Percentiles rank a stretch among this genome's conserved stretches.
Conservation (phyloP, 2,113 vertebrate genomes). For the Menidia beryllina region DNA sequence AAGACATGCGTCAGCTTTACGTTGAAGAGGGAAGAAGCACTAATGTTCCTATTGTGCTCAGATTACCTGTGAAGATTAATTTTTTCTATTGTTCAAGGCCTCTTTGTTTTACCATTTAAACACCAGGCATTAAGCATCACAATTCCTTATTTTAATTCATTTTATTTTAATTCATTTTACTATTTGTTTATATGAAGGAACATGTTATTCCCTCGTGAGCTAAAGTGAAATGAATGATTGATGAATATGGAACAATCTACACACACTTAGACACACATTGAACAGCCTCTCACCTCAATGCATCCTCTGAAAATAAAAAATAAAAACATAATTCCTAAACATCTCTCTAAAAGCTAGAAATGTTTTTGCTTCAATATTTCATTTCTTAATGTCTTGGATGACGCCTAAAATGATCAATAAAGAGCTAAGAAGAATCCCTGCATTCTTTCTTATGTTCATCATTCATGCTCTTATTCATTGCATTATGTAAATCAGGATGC, state of each 20-base stretch:
- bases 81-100: neutral
- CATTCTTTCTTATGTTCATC: neutral
- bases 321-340: too few species aligned
- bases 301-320: too few species aligned
- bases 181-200: too few species aligned
- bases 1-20: neutral
- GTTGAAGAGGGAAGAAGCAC: neutral
- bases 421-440: neutral
- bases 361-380: neutral
- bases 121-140: neutral
- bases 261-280: too few species aligned
- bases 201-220: too few species aligned
- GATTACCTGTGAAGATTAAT: constrained; percentile 18
- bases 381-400: neutral
- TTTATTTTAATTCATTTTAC: too few species aligned
- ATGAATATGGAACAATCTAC: too few species aligned
- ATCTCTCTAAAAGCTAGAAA: neutral
- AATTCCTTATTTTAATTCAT: too few species aligned
- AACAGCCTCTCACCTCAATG: too few species aligned
- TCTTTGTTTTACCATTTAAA: neutral
- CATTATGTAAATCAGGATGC: neutral
- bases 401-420: neutral
- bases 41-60: neutral
- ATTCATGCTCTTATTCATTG: neutral
- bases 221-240: too few species aligned